Evolutionary conservation across 2,113 vertebrate species (phyloP), one percentile per base, ranked within the genome.

Genomic region (Burhinus oedicnemus): DNA sequence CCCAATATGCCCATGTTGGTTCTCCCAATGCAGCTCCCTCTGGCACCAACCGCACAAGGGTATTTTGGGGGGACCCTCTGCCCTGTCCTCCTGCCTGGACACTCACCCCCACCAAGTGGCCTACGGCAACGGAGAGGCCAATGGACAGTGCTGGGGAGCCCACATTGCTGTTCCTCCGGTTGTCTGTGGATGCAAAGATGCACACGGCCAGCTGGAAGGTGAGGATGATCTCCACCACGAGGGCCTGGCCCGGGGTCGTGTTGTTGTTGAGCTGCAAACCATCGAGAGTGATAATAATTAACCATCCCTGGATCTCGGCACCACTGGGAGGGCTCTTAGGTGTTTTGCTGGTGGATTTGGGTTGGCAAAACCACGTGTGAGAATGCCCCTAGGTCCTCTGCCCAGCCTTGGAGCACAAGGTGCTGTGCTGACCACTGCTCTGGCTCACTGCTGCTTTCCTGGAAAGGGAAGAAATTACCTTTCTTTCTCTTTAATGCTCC

Each of bases 71-170:
- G 51, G 36, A 36, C 30, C 42, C 42, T 52, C 27, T 57, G 2
- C 15, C 30, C 49, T 29, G 36, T 45, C 27, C 23, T 47, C 5
- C n/a, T 47, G 34, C 30, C n/a, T 1, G 15, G 14, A 68, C 51
- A 93, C 97, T 98, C 96, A 98, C 98, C 96, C 98, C 98, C 45
- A 98, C 97, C 34, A 99, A 98, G 93, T 99, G 98, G 54, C 98
- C 98, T 52, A 98, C 64, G 0, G 98, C 97, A 30, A 99, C 98
- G 0, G 98, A 98, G 70, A 99, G 94, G 62, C 98, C 98, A 0
- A 98, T 98, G 95, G 98, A 98, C 27, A 98, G 82, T 0, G 97
- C 93, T 0, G 98, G 98, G 38, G 98, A 97, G 70, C 98, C 97
- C 75, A 98, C 93, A 1, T 75, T 94, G 87, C 97, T 90, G 3